phyloP scores from a whole-genome alignment of 2,113 vertebrate species.

The Tetrax tetrax region DNA sequence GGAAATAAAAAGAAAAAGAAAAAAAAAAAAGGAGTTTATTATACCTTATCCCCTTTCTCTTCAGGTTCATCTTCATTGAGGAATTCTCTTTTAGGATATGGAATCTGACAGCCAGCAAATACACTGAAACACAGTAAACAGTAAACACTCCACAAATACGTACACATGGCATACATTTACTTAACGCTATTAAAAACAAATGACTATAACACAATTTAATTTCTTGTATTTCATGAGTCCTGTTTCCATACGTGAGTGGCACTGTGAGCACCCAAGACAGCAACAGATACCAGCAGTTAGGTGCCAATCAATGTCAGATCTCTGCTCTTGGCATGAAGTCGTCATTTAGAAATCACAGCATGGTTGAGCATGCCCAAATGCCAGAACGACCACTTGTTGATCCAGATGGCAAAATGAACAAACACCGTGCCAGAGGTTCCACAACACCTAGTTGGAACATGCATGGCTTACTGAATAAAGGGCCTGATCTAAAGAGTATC shows the following conservation, averaged over 20 bases:
- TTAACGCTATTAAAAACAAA: not conserved
- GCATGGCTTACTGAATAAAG: not conserved
- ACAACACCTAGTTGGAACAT: not conserved
- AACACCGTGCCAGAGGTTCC: not conserved
- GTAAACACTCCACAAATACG: not conserved
- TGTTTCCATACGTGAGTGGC: not conserved
- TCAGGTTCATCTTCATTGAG: slow-evolving; percentile 97
- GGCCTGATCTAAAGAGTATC: not conserved
- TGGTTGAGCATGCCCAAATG: slow-evolving; percentile 8
- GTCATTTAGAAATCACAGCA: not conserved
- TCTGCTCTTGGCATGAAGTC: not conserved
- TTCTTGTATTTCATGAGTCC: not conserved
- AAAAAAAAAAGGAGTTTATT: not conserved
- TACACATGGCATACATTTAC: not conserved
- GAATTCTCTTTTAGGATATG: slow-evolving; percentile 97
- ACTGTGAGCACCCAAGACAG: not conserved
- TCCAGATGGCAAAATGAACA: slow-evolving; percentile 26
- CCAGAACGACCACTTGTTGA: slow-evolving; percentile 5
- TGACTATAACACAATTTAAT: not conserved
- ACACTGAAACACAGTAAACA: slow-evolving; percentile 81
- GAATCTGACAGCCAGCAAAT: slow-evolving; percentile 98
- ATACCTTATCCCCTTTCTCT: slow-evolving; percentile 97
- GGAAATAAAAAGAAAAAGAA: not conserved
- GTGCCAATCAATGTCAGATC: not conserved
- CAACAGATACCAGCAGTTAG: not conserved